Conservation (phyloP, 2,888 invertebrate genomes). For the Allolobophora icterica region DNA sequence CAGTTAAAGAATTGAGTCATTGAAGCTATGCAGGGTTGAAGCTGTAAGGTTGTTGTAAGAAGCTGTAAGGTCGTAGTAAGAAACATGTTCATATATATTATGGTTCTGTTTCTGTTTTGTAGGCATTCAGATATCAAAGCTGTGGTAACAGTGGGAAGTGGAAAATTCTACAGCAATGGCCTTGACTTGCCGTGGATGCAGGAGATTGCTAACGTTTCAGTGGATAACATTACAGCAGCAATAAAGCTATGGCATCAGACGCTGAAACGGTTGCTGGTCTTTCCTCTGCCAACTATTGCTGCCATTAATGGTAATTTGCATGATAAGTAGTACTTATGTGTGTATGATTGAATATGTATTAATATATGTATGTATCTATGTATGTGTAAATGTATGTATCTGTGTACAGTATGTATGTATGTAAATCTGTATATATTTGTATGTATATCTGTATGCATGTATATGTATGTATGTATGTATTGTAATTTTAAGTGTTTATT, state of each 20-base stretch:
- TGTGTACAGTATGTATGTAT: no score
- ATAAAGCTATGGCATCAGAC: background rate
- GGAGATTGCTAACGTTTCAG: background rate
- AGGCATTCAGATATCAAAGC: conserved; percentile 47
- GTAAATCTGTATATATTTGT: no score
- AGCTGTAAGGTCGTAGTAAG: no score
- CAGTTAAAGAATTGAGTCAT: no score
- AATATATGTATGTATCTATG: background rate
- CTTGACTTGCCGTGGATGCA: conserved; percentile 52
- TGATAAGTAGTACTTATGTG: background rate
- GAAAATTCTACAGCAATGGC: conserved; percentile 58
- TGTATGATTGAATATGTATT: background rate
- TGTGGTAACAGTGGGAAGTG: conserved; percentile 55
- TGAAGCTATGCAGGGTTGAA: no score
- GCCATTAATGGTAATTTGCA: conserved; percentile 55
- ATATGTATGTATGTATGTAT: no score
- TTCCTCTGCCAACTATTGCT: conserved; percentile 56
- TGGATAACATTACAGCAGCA: background rate
- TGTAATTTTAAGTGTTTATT: no score
- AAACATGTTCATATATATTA: no score
- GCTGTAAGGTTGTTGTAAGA: no score
- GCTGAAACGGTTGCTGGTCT: conserved; percentile 51
- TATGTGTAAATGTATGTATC: no score
- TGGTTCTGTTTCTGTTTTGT: conserved; percentile 31
- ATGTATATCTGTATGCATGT: no score